Base-by-base conservation (phyloP, 2,888 invertebrate genomes). In the Caradrina clavipalpis region DNA sequence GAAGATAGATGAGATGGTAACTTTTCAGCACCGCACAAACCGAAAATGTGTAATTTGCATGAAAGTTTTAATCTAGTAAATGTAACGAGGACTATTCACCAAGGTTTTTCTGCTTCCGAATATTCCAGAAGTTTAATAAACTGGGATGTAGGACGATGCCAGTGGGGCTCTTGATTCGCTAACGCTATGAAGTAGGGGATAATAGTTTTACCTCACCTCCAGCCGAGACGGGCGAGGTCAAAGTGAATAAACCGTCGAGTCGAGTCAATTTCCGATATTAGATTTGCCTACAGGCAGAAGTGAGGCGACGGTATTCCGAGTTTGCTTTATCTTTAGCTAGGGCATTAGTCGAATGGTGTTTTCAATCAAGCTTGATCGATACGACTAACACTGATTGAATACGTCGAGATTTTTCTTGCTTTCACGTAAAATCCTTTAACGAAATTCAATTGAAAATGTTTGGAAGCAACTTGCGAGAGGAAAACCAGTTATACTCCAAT, bases 251-350 rank as follows among this genome's bases (percentile, higher is more conserved):
- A 90, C 90, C 87, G 89, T 88, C 85, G 88, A 91, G 88, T 92
- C 92, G 87, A 91, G 89, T 92, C 92, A 92, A 94, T 93, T 94
- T 94, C 92, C 91, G 93, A 92, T 94, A 94, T 93, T 93, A 93
- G 90, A 94, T 94, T 94, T 91, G 90, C 90, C 89, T 91, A 88
- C 87, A 86, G 85, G 87, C 87, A 84, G 86, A 88, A 87, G 82
- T 84, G 81, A 83, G 81, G 85, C 84, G 86, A 84, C 85, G 85
- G 83, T 84, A 80, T 84, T 86, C 84, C 80, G 78, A 72, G 42
- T 80, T 78, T 82, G 78, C 80, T 88, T 88, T 89, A 89, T 89
- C 82, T 86, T 80, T 71, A 72, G 76, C 68, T 78, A 81, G 76
- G 79, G 78, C 78, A 82, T 81, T 80, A 69, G 66, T 66, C 62